Conservation (phyloP, 2,113 vertebrate genomes). For the Siphamia tubifer region DNA sequence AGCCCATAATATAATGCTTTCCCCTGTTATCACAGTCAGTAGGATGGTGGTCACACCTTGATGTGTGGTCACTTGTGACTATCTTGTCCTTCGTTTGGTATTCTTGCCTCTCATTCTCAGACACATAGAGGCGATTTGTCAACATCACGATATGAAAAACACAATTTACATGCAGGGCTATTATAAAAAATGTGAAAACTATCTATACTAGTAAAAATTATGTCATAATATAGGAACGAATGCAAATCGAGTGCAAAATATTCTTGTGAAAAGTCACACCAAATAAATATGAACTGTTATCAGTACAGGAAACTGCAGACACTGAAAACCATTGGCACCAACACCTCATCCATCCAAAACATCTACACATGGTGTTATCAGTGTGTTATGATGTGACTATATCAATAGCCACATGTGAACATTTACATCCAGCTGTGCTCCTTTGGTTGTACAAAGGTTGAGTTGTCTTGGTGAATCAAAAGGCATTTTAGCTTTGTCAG, state of each 20-base stretch:
- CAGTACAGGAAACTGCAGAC: conserved; percentile 16
- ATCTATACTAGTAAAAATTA: too few relatives aligned
- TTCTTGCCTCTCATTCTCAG: too few relatives aligned
- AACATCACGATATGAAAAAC: too few relatives aligned
- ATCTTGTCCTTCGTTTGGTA: too few relatives aligned
- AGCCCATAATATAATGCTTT: conserved; percentile 50
- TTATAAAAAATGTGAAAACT: not conserved
- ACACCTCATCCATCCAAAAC: conserved; percentile 40
- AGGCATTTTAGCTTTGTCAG: conserved; percentile 20
- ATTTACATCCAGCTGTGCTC: conserved; percentile 19
- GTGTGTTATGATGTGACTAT: conserved; percentile 28
- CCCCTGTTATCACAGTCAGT: conserved; percentile 37
- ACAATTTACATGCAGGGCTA: too few relatives aligned
- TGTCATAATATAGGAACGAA: conserved; percentile 29
- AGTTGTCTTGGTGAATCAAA: conserved; percentile 26
- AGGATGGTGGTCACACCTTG: conserved; percentile 34
- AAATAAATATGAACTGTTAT: conserved; percentile 30
- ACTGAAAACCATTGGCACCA: conserved; percentile 17
- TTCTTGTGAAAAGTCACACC: conserved; percentile 39
- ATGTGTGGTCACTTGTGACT: not conserved
- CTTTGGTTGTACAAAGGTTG: conserved; percentile 3
- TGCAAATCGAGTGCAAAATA: too few relatives aligned
- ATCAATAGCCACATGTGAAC: conserved; percentile 19
- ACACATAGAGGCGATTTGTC: too few relatives aligned
- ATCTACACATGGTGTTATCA: conserved; percentile 47